Base-by-base conservation (phyloP, 2,797 vertebrate genomes). In the Eulemur coronatus region DNA sequence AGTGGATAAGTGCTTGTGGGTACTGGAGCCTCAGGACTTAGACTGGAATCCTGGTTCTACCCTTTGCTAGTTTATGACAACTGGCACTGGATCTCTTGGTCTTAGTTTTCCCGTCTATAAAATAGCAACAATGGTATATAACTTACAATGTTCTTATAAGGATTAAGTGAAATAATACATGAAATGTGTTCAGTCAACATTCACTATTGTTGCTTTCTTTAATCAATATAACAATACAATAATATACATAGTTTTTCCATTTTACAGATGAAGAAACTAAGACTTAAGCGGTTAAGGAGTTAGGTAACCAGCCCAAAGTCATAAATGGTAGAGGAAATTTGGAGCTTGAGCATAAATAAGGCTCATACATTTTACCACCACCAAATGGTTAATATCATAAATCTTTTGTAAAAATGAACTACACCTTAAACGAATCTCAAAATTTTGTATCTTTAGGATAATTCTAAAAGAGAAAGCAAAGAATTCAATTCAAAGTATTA, bases 331-430 rank as follows among this genome's bases (percentile, higher is more conserved):
- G 7, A 61, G 35, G 24, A 90, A 59, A 89, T 84, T 72, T 84
- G 18, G 10, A 90, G 43, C 75, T 55, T 80, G 11, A 79, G 89
- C 10, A 48, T 81, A 95, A 95, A 87, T 84, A 87, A 91, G 73
- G 28, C 4, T 93, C 38, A 69, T 50, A 3, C 15, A 59, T 72
- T 70, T 95, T 91, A 76, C 38, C 12, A 76, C 28, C 79, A 89
- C 8, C 17, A 86, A 89, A 84, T 84, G n/a, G 52, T 24, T 89
- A 73, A 87, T 22, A 91, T 33, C 33, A 10, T 84, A 61, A 81
- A 92, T 84, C n/a, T 92, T 95, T 78, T 35, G 24, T 79, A 93
- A 95, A 95, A 81, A 78, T 85, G 80, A 87, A 86, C 43, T 82
- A 76, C 12, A 61, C n/a, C 89, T 82, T 93, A 95, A 94, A 95